Evolutionary conservation across 2,113 vertebrate species (phyloP).

Genomic region (Sakesphorus luctuosus): DNA sequence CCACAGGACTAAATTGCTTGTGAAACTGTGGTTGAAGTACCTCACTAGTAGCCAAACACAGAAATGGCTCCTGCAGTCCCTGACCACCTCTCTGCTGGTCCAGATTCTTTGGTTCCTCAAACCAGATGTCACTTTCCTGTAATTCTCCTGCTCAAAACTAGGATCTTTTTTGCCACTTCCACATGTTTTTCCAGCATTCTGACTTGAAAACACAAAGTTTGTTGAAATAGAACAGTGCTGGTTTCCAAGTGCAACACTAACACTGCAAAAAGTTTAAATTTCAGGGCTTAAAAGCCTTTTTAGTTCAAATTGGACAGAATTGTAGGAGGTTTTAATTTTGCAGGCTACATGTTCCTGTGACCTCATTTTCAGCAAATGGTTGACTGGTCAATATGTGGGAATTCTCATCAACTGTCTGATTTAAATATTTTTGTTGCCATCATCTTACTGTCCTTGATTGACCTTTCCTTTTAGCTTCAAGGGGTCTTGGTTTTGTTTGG

Average conservation of each 20-base stretch:
- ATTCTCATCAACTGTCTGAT: background rate
- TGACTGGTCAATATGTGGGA: background rate
- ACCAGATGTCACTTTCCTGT: slow-evolving; percentile 34
- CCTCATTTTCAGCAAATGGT: background rate
- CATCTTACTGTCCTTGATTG: background rate
- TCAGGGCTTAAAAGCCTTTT: background rate
- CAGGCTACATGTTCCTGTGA: background rate
- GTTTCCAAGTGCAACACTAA: background rate
- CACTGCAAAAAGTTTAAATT: background rate
- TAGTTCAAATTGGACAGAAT: background rate
- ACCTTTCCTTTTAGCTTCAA: background rate
- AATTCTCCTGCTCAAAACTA: background rate
- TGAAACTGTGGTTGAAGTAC: background rate
- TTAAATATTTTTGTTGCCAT: background rate
- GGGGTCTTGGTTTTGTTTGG: too few species aligned
- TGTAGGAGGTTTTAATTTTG: background rate
- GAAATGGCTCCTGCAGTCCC: background rate
- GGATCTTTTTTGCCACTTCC: background rate
- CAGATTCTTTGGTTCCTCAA: background rate
- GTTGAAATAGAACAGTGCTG: background rate
- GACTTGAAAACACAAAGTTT: background rate
- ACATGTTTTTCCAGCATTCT: background rate
- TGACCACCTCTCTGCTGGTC: background rate
- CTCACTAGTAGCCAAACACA: background rate
- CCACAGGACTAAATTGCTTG: background rate